Conservation (phyloP, 2,797 vertebrate genomes). For the Cygnus olor region DNA sequence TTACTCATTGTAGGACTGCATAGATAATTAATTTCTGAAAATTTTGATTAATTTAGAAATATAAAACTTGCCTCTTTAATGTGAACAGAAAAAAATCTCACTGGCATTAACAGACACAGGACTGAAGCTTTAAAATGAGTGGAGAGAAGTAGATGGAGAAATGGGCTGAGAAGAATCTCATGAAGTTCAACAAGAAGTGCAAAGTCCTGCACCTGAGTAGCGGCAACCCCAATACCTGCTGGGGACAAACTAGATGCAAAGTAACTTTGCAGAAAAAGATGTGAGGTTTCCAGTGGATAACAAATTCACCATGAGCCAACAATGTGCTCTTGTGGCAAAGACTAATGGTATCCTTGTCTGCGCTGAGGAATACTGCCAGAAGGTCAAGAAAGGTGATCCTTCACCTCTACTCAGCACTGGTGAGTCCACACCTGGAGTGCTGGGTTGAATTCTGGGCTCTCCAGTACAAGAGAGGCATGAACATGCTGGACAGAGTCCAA, state of each 20-base stretch:
- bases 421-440: neutral
- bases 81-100: neutral
- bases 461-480: neutral
- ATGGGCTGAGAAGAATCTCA: neutral
- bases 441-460: neutral
- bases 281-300: neutral
- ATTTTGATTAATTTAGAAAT: neutral
- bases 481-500: neutral
- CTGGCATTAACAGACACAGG: neutral
- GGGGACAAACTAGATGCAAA: neutral
- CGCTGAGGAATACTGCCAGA: neutral
- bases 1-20: neutral
- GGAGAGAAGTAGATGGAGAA: neutral
- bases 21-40: neutral
- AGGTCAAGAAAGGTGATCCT: neutral
- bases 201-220: neutral
- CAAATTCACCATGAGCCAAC: neutral
- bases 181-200: neutral
- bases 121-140: neutral
- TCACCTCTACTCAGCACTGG: neutral
- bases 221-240: neutral
- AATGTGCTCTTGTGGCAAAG: neutral
- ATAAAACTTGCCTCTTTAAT: neutral
- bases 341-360: neutral
- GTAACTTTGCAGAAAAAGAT: neutral